Conservation (phyloP, 2,888 invertebrate species). For the Trichopoda pennipes region DNA sequence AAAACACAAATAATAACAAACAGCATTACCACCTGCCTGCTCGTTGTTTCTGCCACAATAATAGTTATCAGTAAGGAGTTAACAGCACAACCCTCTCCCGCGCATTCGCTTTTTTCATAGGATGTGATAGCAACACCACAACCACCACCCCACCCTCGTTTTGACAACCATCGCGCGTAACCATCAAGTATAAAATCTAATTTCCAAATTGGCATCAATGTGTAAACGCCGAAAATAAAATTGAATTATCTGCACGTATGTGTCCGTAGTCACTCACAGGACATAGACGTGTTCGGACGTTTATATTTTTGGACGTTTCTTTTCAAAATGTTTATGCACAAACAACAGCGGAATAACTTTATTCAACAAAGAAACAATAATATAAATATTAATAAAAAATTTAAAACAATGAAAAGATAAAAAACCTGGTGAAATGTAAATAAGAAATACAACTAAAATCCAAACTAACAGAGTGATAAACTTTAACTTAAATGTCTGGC, state of each 20-base stretch:
- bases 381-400: slow-evolving; percentile 1
- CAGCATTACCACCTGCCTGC: slow-evolving; percentile 61
- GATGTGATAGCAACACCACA: slow-evolving; percentile 57
- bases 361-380: slow-evolving; percentile 33
- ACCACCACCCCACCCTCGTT: slow-evolving; percentile 58
- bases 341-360: slow-evolving; percentile 31
- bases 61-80: slow-evolving; percentile 64
- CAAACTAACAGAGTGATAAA: slow-evolving; percentile 32
- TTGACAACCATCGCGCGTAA: slow-evolving; percentile 69
- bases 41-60: slow-evolving; percentile 54
- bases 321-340: slow-evolving; percentile 23
- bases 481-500: slow-evolving; percentile 10
- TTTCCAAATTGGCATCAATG: slow-evolving; percentile 80
- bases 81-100: slow-evolving; percentile 65
- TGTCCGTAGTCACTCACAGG: slow-evolving; percentile 75
- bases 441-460: slow-evolving; percentile 22
- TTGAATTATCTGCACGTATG: slow-evolving; percentile 79
- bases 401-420: slow-evolving; percentile 10
- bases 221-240: slow-evolving; percentile 79
- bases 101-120: slow-evolving; percentile 60
- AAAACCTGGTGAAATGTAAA: slow-evolving; percentile 23
- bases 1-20: slow-evolving; percentile 35
- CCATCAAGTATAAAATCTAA: slow-evolving; percentile 78
- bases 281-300: slow-evolving; percentile 73
- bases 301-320: slow-evolving; percentile 67